Evolutionary conservation across 2,113 vertebrate species (phyloP).

Genomic region (Addax nasomaculatus): DNA sequence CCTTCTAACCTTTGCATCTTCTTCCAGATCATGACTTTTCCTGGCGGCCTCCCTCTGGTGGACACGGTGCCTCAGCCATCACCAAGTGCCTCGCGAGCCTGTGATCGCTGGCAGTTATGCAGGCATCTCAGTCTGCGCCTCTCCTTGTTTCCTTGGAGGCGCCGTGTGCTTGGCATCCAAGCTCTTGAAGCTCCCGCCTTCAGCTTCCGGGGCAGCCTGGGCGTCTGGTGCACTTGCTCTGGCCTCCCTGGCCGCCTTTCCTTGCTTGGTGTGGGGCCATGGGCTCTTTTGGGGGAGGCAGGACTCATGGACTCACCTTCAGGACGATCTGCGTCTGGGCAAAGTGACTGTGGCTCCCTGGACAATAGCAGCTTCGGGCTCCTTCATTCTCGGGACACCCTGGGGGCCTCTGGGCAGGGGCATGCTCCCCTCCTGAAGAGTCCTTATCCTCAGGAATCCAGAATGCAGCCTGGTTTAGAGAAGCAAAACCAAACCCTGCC

Average conservation of each 20-base stretch:
- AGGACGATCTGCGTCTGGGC: accelerated
- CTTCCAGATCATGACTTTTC: neutral
- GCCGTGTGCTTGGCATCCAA: accelerated
- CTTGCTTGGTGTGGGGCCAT: neutral
- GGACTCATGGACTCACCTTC: neutral
- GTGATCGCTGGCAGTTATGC: accelerated
- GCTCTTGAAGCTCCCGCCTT: neutral
- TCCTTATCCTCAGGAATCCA: too few species aligned
- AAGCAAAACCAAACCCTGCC: neutral
- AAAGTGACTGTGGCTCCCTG: neutral
- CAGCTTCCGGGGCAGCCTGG: neutral
- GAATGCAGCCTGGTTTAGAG: neutral
- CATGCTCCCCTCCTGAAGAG: accelerated
- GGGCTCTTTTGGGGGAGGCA: neutral
- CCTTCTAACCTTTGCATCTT: neutral
- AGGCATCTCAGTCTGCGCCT: too few species aligned
- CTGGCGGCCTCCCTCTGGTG: accelerated
- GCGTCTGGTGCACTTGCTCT: neutral
- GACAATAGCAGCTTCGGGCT: neutral
- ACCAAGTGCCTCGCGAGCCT: accelerated
- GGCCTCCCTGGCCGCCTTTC: neutral
- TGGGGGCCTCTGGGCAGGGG: neutral
- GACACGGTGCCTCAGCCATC: accelerated
- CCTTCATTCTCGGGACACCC: neutral
- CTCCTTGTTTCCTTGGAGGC: neutral